phyloP scores from a whole-genome alignment of 1,140 invertebrate species.

The Cheumatopsyche charites region DNA sequence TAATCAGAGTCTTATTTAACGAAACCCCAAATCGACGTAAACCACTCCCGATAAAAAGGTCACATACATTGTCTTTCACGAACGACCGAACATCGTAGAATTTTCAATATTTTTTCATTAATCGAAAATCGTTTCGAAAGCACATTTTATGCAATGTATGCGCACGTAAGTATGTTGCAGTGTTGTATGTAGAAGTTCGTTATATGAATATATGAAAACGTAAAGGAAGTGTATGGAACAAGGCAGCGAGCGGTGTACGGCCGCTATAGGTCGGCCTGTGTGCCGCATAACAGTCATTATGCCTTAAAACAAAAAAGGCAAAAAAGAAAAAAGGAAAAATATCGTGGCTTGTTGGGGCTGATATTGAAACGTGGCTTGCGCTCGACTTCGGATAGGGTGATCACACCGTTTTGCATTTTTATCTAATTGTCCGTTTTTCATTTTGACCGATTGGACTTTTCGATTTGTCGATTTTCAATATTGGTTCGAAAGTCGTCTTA shows the following conservation, averaged over 20 bases:
- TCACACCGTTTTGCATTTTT: conserved; percentile 4
- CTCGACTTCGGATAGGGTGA: conserved; percentile 3
- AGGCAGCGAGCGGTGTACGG: conserved; percentile 17
- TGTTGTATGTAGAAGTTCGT: neutral
- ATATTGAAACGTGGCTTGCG: conserved; percentile 40
- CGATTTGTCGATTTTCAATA: no score
- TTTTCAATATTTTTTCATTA: no score
- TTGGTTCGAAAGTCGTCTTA: no score
- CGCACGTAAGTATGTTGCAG: neutral
- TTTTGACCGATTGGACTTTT: no score
- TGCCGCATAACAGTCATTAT: conserved; percentile 41
- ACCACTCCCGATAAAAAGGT: no score
- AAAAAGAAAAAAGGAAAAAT: conserved; percentile 22
- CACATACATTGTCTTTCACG: no score
- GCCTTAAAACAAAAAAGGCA: conserved; percentile 24
- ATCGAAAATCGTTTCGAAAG: no score
- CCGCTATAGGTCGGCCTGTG: conserved; percentile 31
- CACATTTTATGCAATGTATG: neutral
- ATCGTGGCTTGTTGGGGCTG: conserved; percentile 40
- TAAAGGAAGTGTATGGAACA: conserved; percentile 20
- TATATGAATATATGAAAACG: neutral
- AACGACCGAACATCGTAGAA: no score
- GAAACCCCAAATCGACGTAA: no score
- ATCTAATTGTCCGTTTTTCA: no score
- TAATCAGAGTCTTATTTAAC: no score